Conservation (phyloP, 1,140 invertebrate genomes). For the Goniozus legneri region DNA sequence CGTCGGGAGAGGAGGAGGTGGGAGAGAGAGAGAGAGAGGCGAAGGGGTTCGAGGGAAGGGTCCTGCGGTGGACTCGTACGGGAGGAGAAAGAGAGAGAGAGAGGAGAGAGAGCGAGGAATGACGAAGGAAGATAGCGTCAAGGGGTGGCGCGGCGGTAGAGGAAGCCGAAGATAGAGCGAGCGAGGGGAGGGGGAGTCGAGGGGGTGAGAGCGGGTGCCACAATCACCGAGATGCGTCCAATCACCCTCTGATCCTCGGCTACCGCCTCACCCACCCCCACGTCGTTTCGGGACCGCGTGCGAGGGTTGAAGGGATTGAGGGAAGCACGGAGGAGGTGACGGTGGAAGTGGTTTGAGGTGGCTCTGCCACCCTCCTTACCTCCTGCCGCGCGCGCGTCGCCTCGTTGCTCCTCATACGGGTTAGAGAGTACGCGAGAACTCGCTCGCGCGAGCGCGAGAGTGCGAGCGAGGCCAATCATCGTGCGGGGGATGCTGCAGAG, state of each 20-base stretch:
- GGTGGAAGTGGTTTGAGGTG: constrained; percentile 29
- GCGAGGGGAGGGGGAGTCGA: constrained; percentile 9
- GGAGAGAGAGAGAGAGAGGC: no score
- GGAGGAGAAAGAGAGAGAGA: not conserved
- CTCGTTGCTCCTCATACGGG: no score
- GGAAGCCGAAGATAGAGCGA: no score
- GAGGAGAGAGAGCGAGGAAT: not conserved
- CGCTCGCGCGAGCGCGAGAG: no score
- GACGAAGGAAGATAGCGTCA: constrained; percentile 10
- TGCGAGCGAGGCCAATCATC: constrained; percentile 47
- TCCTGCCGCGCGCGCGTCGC: no score
- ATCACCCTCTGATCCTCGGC: constrained; percentile 55
- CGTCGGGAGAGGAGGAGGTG: no score
- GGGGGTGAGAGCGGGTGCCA: constrained; percentile 54
- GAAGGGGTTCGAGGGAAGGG: no score
- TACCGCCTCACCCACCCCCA: constrained; percentile 49
- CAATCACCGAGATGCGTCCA: constrained; percentile 66
- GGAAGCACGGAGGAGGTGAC: no score
- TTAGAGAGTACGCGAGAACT: no score
- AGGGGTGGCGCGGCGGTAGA: no score
- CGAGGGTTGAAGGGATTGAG: constrained; percentile 11
- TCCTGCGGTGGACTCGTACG: no score
- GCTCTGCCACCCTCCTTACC: no score
- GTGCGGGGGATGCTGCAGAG: constrained; percentile 50
- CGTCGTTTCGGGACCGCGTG: constrained; percentile 55